Evolutionary conservation across 2,888 invertebrate genomes (phyloP), one percentile per base, ranked within the genome.

Genomic region (Nowickia ferox): DNA sequence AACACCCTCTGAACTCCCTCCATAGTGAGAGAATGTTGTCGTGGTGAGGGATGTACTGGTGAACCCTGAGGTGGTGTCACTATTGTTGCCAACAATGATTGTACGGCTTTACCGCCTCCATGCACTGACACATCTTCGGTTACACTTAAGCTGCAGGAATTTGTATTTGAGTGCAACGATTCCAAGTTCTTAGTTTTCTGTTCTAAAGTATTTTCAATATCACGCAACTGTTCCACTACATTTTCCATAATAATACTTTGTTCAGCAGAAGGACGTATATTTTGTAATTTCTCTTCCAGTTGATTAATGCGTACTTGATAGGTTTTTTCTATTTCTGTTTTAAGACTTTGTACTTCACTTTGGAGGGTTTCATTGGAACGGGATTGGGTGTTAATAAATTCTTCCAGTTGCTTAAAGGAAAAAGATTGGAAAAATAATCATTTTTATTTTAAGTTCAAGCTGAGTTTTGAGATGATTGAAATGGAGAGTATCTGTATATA

Each of bases 41-140:
- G 93, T 44, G 91, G 90, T 65, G 92, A 90, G 0, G 89, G 89
- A 88, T 91, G 92, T 90, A 89, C 79, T 17, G 91, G 91, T 63
- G 91, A 92, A 15, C 89, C 90, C 61, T 89, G 90, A 15, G 91
- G 89, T 89, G 94, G 89, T 90, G 93, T 86, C 40, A 88, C 86
- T 65, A 88, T 83, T 22, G 84, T 75, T 65, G 78, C 74, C 94
- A 91, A 5, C 51, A 83, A 95, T 92, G 87, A 38, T 6, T 78
- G 65, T 5, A 63, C 65, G 8, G 19, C 11, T 19, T 86, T 87
- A 9, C 82, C 95, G 94, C 61, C 95, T 94, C 65, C 95, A 93
- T 57, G 95, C 94, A 95, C 93, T 0, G 97, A 97, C 51, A 97
- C 95, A 91, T 97, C 97, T 93, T 97, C 97, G 86, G 96, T 96